A percentile compares a stretch with the other conserved stretches of the same genome.
phyloP scores from a whole-genome alignment of 2,797 vertebrate genomes.

The Neoniphon sammara region DNA sequence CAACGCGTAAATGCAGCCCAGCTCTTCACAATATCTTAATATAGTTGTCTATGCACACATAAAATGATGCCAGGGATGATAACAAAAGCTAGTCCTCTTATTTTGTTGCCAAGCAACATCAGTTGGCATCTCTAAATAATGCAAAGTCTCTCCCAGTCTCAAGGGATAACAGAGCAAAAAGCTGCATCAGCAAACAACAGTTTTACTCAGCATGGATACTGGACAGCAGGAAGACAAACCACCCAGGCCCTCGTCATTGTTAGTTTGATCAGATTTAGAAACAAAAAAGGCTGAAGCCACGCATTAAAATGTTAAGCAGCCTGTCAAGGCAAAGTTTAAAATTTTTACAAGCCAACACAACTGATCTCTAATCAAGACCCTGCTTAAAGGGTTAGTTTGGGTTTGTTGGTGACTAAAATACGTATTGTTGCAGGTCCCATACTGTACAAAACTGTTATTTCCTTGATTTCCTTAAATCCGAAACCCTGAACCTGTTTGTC shows the following conservation, averaged over 20 bases:
- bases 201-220: slow-evolving; percentile 19
- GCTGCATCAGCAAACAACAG: slow-evolving; percentile 37
- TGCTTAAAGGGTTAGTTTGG: too few relatives aligned
- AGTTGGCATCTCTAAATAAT: slow-evolving; percentile 42
- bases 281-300: slow-evolving; percentile 10
- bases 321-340: neutral
- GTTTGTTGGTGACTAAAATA: too few relatives aligned
- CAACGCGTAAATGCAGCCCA: slow-evolving; percentile 8
- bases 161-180: slow-evolving; percentile 23
- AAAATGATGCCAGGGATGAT: slow-evolving; percentile 3
- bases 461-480: too few relatives aligned
- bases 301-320: neutral
- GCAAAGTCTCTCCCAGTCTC: slow-evolving; percentile 25
- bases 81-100: slow-evolving; percentile 14
- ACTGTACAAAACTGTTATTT: too few relatives aligned
- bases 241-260: neutral
- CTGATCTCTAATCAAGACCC: neutral
- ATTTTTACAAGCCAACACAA: neutral
- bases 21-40: slow-evolving; percentile 9
- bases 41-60: neutral
- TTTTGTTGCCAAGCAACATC: slow-evolving; percentile 46
- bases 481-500: too few relatives aligned
- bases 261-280: slow-evolving; percentile 18
- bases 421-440: too few relatives aligned
- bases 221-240: slow-evolving; percentile 31